Evolutionary conservation across 2,888 invertebrate species (phyloP).

Genomic region (Aleiodes alternator): DNA sequence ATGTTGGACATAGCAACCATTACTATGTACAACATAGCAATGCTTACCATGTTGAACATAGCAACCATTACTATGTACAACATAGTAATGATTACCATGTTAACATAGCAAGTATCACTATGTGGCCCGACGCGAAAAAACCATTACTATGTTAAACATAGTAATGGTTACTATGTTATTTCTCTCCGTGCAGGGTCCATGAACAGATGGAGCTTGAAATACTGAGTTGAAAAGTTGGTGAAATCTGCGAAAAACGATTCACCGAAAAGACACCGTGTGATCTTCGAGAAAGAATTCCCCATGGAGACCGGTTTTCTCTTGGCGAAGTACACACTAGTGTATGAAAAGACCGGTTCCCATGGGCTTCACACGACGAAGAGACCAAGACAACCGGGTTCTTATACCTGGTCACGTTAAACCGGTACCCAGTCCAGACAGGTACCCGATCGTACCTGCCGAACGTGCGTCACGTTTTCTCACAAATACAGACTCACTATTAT

Average conservation of each 20-base stretch:
- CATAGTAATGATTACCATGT: too few relatives aligned
- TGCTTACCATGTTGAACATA: too few relatives aligned
- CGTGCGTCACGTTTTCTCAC: conserved; percentile 41
- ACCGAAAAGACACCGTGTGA: conserved; percentile 39
- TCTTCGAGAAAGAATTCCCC: conserved; percentile 33
- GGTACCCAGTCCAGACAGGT: conserved; percentile 47
- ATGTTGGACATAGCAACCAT: too few relatives aligned
- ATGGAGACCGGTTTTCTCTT: conserved; percentile 40
- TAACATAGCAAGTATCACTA: too few relatives aligned
- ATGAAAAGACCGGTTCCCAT: conserved; percentile 38
- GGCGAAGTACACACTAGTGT: conserved; percentile 18
- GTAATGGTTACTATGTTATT: too few relatives aligned
- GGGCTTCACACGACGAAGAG: conserved; percentile 35
- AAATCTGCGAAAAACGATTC: conserved; percentile 41
- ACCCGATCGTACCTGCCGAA: conserved; percentile 43
- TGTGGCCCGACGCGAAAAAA: too few relatives aligned
- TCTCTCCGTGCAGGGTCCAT: too few relatives aligned
- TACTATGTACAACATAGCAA: too few relatives aligned
- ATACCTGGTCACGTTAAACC: conserved; percentile 42
- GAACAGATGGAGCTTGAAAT: background rate
- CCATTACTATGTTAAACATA: too few relatives aligned
- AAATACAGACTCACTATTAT: conserved; percentile 21
- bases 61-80: too few relatives aligned
- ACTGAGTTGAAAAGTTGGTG: conserved; percentile 1
- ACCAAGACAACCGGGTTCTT: conserved; percentile 36